A percentile compares a stretch with the other conserved stretches of the same genome.
Evolutionary conservation across 2,113 vertebrate genomes (phyloP).

Genomic region (Synodontis membranacea): DNA sequence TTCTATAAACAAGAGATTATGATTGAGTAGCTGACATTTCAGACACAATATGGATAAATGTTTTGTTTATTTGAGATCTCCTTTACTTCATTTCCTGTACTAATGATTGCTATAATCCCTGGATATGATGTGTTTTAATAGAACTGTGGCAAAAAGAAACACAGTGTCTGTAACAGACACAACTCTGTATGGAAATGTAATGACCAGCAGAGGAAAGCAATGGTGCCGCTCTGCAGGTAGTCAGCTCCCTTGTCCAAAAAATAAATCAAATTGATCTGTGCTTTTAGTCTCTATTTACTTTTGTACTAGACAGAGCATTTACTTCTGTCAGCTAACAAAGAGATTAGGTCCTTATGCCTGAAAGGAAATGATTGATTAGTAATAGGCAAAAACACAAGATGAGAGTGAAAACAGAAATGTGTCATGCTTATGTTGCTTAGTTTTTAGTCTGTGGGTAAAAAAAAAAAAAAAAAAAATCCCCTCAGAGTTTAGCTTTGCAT

Average conservation of each 20-base stretch:
- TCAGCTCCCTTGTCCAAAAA: neutral
- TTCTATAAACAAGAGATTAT: neutral
- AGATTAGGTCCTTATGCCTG: neutral
- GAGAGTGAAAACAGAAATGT: neutral
- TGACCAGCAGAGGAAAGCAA: neutral
- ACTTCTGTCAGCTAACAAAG: neutral
- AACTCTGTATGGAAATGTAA: neutral
- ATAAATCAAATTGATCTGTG: neutral
- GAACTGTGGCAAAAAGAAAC: neutral
- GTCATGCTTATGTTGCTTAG: neutral
- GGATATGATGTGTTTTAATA: neutral
- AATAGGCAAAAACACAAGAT: neutral
- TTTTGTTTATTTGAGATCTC: too few species aligned
- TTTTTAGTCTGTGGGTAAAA: neutral
- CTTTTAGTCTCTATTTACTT: neutral
- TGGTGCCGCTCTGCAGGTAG: neutral
- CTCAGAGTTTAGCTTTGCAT: neutral
- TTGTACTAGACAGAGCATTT: neutral
- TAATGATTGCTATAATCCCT: neutral
- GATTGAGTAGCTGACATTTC: neutral
- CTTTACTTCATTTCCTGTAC: neutral
- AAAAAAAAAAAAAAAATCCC: too few species aligned
- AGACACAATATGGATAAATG: neutral
- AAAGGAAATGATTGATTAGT: neutral
- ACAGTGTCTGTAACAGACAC: neutral